Evolutionary conservation across 1,140 invertebrate genomes (phyloP).

Genomic region (Rhynchophorus ferrugineus): DNA sequence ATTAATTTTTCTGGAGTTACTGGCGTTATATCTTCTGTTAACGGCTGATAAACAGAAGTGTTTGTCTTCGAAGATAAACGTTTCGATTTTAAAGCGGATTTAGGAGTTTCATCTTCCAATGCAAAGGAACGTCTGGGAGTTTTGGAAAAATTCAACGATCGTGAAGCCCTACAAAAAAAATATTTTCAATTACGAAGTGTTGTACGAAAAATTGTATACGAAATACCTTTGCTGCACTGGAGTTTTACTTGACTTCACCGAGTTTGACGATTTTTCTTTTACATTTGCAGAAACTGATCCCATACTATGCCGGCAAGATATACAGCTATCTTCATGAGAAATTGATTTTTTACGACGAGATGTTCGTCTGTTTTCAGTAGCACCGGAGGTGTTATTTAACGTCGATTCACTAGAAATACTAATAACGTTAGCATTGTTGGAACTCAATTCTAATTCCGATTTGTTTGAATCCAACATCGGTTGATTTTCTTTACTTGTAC

Average conservation of each 20-base stretch:
- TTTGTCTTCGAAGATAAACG: slow-evolving; percentile 1
- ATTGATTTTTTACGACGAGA: background rate
- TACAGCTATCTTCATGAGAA: background rate
- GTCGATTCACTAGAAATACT: background rate
- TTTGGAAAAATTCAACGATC: background rate
- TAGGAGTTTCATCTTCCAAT: slow-evolving; percentile 14
- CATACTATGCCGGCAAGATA: background rate
- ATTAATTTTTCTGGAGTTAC: slow-evolving; percentile 15
- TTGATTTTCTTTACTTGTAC: background rate
- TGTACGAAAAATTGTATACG: too few relatives aligned
- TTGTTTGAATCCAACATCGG: background rate
- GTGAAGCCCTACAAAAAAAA: background rate
- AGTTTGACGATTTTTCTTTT: background rate
- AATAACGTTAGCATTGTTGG: background rate
- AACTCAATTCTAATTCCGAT: background rate
- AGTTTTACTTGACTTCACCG: background rate
- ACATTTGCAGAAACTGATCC: background rate
- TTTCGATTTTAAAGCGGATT: slow-evolving; percentile 12
- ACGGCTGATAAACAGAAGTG: slow-evolving; percentile 13
- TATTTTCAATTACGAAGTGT: background rate
- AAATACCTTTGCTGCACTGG: slow-evolving; percentile 1
- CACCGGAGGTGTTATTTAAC: background rate
- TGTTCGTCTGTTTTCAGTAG: background rate
- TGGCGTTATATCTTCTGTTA: slow-evolving; percentile 22
- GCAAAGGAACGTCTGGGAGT: background rate